These are phyloP conservation scores for Ovibos moschatus DNA, from an alignment of 2,113 vertebrate species.

Conservation along the genomic window DNA sequence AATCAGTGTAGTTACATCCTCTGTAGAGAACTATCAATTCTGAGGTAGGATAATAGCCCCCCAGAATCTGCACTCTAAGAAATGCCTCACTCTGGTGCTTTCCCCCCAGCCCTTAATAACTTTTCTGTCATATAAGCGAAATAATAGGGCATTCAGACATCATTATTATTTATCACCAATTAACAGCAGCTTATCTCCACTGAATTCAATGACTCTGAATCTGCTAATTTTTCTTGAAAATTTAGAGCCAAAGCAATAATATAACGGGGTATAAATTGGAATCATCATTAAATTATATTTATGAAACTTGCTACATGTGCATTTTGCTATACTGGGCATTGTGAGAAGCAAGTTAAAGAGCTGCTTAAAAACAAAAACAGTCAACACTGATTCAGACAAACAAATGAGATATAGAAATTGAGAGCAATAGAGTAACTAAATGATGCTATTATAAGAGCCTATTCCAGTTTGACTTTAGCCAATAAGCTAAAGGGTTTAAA, in stretches of 20 bases:
- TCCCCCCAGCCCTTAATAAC: not conserved
- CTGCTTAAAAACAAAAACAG: not conserved
- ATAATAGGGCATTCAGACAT: not conserved
- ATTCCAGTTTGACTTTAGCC: not conserved
- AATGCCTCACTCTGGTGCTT: not conserved
- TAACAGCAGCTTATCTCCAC: not conserved
- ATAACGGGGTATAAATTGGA: not conserved
- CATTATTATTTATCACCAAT: conserved; percentile 5
- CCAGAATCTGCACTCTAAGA: not conserved
- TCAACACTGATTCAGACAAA: conserved; percentile 6
- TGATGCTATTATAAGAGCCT: not conserved
- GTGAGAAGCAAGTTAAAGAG: not conserved
- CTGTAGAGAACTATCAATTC: not conserved
- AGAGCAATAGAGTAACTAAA: not conserved
- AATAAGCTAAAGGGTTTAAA: not conserved
- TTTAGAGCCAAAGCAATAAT: conserved; percentile 32
- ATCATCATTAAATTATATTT: conserved; percentile 33
- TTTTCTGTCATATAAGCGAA: not conserved
- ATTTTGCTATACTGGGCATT: conserved; percentile 1
- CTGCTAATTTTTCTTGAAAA: not conserved
- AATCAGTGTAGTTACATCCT: not conserved
- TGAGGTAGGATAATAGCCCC: not conserved
- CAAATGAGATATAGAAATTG: conserved; percentile 8
- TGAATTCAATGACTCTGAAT: not conserved
- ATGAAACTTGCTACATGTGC: not conserved